phyloP scores from a whole-genome alignment of 2,113 vertebrate species.

The Colaptes auratus region DNA sequence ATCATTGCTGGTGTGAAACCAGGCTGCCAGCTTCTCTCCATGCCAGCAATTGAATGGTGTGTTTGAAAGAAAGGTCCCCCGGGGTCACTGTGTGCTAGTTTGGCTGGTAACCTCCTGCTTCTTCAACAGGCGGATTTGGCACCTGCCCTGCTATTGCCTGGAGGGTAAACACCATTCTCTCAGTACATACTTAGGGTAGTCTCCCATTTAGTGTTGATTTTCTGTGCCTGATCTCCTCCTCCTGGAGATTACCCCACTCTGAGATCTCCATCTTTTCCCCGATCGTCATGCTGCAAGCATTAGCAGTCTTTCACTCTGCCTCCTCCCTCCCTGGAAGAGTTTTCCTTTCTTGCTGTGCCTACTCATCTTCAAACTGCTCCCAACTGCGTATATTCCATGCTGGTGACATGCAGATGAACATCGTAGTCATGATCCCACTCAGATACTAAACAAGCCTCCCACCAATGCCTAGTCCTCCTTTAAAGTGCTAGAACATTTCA shows the following conservation, averaged over 20 bases:
- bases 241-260: neutral
- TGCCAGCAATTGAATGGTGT: neutral
- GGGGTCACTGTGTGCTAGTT: conserved; percentile 23
- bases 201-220: conserved; percentile 43
- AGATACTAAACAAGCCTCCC: conserved; percentile 70
- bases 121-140: conserved; percentile 1
- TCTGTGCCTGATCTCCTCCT: conserved; percentile 13
- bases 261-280: conserved; percentile 16
- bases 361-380: conserved; percentile 54
- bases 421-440: conserved; percentile 72
- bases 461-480: conserved; percentile 59
- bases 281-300: conserved; percentile 25
- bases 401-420: conserved; percentile 72
- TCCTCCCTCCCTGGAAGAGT: conserved; percentile 44
- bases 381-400: conserved; percentile 50
- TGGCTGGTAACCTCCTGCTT: conserved; percentile 36
- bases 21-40: conserved; percentile 19
- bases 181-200: neutral
- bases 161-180: conserved; percentile 30
- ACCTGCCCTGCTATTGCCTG: neutral
- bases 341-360: conserved; percentile 59
- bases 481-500: conserved; percentile 47
- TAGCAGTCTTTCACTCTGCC: conserved; percentile 61
- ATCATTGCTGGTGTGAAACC: neutral
- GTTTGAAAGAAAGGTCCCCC: conserved; percentile 42